Base-by-base conservation (phyloP, 2,113 vertebrate genomes). In the Anhinga anhinga region DNA sequence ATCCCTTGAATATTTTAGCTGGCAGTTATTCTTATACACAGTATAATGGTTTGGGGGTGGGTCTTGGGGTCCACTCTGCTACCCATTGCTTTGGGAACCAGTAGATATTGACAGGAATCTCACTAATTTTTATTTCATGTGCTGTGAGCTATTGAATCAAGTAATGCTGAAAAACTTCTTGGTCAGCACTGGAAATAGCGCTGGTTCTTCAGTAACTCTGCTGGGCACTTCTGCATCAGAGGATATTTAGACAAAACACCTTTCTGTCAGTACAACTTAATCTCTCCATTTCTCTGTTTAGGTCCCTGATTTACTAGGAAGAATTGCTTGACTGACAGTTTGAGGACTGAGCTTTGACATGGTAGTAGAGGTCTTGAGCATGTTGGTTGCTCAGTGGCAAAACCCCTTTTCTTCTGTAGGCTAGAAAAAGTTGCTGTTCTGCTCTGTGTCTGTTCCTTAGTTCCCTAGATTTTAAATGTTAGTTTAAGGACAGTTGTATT, bases 11-110 rank as follows among this genome's bases (percentile, higher is more conserved):
- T 58, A 44, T 86, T 88, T 73, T 66, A 93, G 29, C 81, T 86
- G 15, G 86, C 47, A 89, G 14, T 67, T 86, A 29, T 79, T 88
- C 52, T 27, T 27, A 3, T 55, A 20, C 29, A 29, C 13, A 9
- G 70, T 49, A 18, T 27, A 61, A n/a, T 65, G 10, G 32, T 40
- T 63, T 21, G 8, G 3, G 1, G 1, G 1, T 1, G 7, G 3
- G 5, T 10, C 26, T 45, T 56, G 10, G 36, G 29, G 27, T 5
- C 15, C 17, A 19, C 53, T 71, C 29, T 85, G 61, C 7, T 74
- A 18, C 38, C 44, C 7, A 5, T 55, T 74, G 47, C 21, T 59
- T 45, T 32, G 55, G 9, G 21, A 17, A 44, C 23, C 23, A 25
- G 40, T 29, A 77, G 40, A 13, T 77, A 44, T 1, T 0, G 0